phyloP scores from a whole-genome alignment of 2,888 invertebrate species.

The Acanthoscelides obtectus region DNA sequence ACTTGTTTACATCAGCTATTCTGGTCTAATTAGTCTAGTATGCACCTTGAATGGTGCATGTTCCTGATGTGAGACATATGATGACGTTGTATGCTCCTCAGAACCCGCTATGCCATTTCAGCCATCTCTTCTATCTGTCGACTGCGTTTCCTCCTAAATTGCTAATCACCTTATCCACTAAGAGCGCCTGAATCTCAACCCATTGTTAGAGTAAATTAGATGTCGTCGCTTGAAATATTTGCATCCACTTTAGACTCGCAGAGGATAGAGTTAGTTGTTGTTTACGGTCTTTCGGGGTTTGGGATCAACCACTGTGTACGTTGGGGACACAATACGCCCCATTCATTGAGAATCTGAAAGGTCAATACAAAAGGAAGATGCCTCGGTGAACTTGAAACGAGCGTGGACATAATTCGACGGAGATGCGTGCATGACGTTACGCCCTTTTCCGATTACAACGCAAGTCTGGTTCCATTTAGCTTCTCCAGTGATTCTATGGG shows the following conservation, averaged over 20 bases:
- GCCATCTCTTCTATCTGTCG: background rate
- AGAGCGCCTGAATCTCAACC: background rate
- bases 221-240: background rate
- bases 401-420: background rate
- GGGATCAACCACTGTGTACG: background rate
- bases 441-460: too few relatives aligned
- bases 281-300: background rate
- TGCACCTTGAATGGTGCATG: background rate
- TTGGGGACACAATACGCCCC: background rate
- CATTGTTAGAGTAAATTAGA: background rate
- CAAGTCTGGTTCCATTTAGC: too few relatives aligned
- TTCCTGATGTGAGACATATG: background rate
- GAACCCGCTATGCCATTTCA: background rate
- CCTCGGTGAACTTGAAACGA: background rate
- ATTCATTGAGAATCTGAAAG: background rate
- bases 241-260: background rate
- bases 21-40: too few relatives aligned
- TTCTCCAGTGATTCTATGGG: too few relatives aligned
- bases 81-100: background rate
- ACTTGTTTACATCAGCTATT: too few relatives aligned
- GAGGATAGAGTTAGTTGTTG: background rate
- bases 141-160: background rate
- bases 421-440: too few relatives aligned
- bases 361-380: background rate
- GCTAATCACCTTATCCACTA: background rate